These are phyloP conservation scores for Listrodromus nycthemerus DNA, from an alignment of 2,888 invertebrate genomes.

Conservation along the genomic window DNA sequence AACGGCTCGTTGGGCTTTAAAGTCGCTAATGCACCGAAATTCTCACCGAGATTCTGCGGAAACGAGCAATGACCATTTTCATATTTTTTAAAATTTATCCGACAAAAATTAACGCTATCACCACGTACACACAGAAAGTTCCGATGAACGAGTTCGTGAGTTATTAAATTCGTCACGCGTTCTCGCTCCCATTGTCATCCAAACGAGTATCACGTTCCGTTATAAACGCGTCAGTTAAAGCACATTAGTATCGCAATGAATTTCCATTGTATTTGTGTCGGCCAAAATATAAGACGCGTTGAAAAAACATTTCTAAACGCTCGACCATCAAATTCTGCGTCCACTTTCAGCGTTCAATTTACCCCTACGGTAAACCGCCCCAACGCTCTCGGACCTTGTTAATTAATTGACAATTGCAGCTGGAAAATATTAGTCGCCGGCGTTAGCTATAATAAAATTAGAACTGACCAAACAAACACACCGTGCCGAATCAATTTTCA, in stretches of 20 bases:
- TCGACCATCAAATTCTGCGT: background rate
- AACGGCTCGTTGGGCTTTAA: background rate
- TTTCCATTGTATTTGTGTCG: constrained; percentile 1
- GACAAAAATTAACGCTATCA: background rate
- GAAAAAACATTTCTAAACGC: background rate
- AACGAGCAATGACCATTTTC: background rate
- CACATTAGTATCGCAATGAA: constrained; percentile 40
- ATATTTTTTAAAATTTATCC: background rate
- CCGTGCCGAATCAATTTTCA: background rate
- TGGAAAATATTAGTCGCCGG: background rate
- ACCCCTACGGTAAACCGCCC: background rate
- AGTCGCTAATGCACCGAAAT: constrained; percentile 21
- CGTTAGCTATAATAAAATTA: background rate
- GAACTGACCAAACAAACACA: background rate
- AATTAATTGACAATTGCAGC: background rate
- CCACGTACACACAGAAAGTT: background rate
- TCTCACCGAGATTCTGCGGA: background rate
- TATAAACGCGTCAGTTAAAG: constrained; percentile 36
- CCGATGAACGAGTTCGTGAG: background rate
- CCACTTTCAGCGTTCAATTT: background rate
- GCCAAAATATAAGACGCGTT: background rate
- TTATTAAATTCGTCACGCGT: constrained; percentile 48
- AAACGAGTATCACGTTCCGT: constrained; percentile 53
- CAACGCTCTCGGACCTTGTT: background rate
- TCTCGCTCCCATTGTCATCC: constrained; percentile 48